Percentiles rank a stretch among this genome's conserved stretches.
phyloP scores from a whole-genome alignment of 2,888 invertebrate genomes.

The Ectemnius continuus region DNA sequence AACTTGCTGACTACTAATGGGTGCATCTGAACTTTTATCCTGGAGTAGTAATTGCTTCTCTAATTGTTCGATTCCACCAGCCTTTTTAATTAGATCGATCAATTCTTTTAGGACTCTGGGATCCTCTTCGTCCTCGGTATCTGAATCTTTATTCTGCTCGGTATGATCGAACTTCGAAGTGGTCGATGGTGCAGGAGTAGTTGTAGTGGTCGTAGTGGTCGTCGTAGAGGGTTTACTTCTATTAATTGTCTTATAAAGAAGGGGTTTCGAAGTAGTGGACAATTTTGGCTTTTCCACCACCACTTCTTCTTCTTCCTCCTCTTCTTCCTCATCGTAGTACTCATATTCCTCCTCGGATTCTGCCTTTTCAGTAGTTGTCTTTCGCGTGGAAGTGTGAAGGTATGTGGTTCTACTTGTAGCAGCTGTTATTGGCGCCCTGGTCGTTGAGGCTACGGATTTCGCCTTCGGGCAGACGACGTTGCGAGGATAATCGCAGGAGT shows the following conservation, averaged over 20 bases:
- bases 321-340: constrained; percentile 79
- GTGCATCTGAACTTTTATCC: constrained; percentile 77
- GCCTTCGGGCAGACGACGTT: constrained; percentile 90
- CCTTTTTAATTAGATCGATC: constrained; percentile 90
- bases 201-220: constrained; percentile 68
- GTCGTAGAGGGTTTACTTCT: constrained; percentile 70
- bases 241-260: constrained; percentile 73
- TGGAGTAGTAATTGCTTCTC: constrained; percentile 86
- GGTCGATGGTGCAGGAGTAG: constrained; percentile 54
- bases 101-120: constrained; percentile 90
- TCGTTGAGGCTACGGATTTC: constrained; percentile 78
- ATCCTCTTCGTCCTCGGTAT: constrained; percentile 81
- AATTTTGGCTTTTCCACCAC: constrained; percentile 78
- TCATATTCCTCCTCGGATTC: constrained; percentile 76
- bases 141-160: constrained; percentile 30
- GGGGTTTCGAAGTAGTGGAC: constrained; percentile 67
- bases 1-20: constrained; percentile 70
- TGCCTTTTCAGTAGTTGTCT: constrained; percentile 78
- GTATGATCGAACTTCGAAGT: constrained; percentile 45
- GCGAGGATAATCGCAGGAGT: constrained; percentile 94
- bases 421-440: constrained; percentile 74
- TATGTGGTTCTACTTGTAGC: constrained; percentile 79
- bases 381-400: constrained; percentile 78
- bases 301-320: constrained; percentile 78
- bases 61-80: constrained; percentile 90